Evolutionary conservation across 2,888 invertebrate species (phyloP).

Genomic region (Chaetogeoica ovagalla): DNA sequence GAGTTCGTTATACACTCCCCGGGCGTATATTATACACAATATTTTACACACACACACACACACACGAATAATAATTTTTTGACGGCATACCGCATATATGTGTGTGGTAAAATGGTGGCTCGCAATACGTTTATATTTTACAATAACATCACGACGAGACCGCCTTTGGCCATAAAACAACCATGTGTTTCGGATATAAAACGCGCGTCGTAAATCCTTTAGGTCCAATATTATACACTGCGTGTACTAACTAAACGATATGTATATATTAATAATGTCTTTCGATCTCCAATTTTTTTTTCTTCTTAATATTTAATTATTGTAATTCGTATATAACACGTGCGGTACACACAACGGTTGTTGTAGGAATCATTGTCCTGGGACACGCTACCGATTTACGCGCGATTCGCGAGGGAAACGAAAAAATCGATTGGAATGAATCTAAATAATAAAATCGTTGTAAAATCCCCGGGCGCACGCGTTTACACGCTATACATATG

Average conservation of each 20-base stretch:
- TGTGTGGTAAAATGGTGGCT: too few relatives aligned
- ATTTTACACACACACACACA: too few relatives aligned
- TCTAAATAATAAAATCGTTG: too few relatives aligned
- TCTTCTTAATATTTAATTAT: neutral
- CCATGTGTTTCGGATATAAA: constrained; percentile 36
- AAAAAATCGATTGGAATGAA: neutral
- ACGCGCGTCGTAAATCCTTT: constrained; percentile 45
- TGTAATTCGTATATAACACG: neutral
- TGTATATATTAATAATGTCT: too few relatives aligned
- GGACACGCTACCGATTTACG: constrained; percentile 26
- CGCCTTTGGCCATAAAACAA: constrained; percentile 43
- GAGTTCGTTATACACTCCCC: constrained; percentile 44
- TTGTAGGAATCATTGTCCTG: neutral
- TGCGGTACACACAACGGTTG: neutral
- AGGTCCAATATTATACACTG: neutral
- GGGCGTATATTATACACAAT: constrained; percentile 36
- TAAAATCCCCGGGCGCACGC: too few relatives aligned
- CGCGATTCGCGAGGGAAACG: neutral
- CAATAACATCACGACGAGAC: constrained; percentile 30
- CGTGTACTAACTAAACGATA: too few relatives aligned
- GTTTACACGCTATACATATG: too few relatives aligned
- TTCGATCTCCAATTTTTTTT: neutral
- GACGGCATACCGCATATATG: constrained; percentile 26
- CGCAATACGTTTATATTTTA: too few relatives aligned
- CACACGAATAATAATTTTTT: constrained; percentile 39